phyloP scores from a whole-genome alignment of 2,797 vertebrate species.

The Tadarida brasiliensis region DNA sequence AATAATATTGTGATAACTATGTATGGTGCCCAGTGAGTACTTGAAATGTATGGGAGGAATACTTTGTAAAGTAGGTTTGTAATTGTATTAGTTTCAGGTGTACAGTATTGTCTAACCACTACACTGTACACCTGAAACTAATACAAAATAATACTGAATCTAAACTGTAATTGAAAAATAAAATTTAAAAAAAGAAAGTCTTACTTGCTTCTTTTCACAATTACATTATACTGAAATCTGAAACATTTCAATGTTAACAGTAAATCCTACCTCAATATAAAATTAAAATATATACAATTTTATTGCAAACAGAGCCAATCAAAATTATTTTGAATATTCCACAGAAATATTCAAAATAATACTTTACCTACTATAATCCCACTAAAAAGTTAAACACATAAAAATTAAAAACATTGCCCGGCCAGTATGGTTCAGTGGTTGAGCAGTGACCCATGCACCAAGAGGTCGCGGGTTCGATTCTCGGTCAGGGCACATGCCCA shows the following conservation, averaged over 20 bases:
- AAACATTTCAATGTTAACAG: neutral
- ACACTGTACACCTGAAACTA: neutral
- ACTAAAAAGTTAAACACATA: slow-evolving; percentile 45
- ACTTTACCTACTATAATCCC: slow-evolving; percentile 39
- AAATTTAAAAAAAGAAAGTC: neutral
- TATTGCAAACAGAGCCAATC: neutral
- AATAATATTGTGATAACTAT: neutral
- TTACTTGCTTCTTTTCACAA: slow-evolving; percentile 11
- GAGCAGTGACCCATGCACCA: too few relatives aligned
- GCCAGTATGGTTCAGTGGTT: too few relatives aligned
- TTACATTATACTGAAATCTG: neutral
- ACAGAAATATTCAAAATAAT: slow-evolving; percentile 46
- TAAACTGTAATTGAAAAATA: neutral
- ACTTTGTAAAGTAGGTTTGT: neutral
- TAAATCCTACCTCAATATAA: slow-evolving; percentile 12
- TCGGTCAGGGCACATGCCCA: too few relatives aligned
- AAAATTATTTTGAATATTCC: slow-evolving; percentile 38
- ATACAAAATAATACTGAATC: neutral
- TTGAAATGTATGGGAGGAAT: neutral
- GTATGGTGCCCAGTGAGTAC: neutral
- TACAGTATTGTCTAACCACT: neutral
- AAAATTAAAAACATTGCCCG: neutral
- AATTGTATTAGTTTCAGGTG: too few relatives aligned
- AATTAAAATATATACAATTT: slow-evolving; percentile 11
- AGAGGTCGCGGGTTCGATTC: too few relatives aligned